Conservation (phyloP, 1,140 invertebrate genomes). For the Eupristina koningsbergeri region DNA sequence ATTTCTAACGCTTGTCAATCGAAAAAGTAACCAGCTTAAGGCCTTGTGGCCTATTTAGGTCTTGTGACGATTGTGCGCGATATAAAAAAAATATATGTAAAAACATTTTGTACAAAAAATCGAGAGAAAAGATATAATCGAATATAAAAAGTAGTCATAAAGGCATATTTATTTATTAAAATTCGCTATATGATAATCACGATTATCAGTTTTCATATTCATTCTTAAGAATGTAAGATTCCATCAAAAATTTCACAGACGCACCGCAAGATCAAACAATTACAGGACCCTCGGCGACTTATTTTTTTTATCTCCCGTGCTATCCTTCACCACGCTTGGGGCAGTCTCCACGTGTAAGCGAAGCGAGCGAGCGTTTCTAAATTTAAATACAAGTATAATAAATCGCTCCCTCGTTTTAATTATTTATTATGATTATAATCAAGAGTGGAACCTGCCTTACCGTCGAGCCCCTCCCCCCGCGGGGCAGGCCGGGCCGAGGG, state of each 20-base stretch:
- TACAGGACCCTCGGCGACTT: conserved; percentile 1
- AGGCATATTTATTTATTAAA: conserved; percentile 30
- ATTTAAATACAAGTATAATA: neutral
- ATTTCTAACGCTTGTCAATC: conserved; percentile 46
- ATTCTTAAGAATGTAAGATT: neutral
- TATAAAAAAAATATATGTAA: conserved; percentile 66
- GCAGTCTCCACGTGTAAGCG: neutral
- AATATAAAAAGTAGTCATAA: conserved; percentile 63
- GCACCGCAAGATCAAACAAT: neutral
- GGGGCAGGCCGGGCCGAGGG: too few relatives aligned
- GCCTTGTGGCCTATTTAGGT: neutral
- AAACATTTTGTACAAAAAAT: conserved; percentile 73
- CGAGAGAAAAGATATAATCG: conserved; percentile 67
- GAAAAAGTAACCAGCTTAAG: conserved; percentile 8
- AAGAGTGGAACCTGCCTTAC: neutral
- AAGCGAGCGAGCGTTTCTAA: neutral
- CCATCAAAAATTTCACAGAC: neutral
- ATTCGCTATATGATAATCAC: too few relatives aligned
- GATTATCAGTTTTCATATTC: too few relatives aligned
- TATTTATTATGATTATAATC: neutral
- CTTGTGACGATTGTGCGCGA: conserved; percentile 28
- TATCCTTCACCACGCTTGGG: conserved; percentile 28
- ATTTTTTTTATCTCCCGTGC: conserved; percentile 14
- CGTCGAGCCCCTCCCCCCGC: too few relatives aligned
- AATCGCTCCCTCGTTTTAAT: neutral